Evolutionary conservation across 2,888 invertebrate genomes (phyloP).

Genomic region (Subacronicta megacephala): DNA sequence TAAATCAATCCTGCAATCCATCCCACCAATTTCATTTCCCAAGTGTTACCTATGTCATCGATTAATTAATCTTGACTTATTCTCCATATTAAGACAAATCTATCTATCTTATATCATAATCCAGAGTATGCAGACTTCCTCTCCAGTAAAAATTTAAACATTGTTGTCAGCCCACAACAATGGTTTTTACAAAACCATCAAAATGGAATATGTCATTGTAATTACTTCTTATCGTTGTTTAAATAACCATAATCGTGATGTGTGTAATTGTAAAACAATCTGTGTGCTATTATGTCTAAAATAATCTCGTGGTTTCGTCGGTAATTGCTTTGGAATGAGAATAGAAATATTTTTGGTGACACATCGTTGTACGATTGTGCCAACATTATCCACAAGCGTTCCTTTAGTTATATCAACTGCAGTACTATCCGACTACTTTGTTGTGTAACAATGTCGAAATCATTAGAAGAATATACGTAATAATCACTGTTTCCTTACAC

Average conservation of each 20-base stretch:
- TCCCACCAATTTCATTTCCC: too few species aligned
- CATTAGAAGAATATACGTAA: too few species aligned
- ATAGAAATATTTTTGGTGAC: slow-evolving; percentile 43
- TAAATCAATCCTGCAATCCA: too few species aligned
- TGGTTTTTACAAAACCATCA: slow-evolving; percentile 49
- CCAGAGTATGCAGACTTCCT: slow-evolving; percentile 7
- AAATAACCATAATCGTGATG: slow-evolving; percentile 53
- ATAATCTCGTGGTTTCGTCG: slow-evolving; percentile 46
- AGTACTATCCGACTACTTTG: too few species aligned
- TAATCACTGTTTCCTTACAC: too few species aligned
- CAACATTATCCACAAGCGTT: background rate
- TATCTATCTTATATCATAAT: background rate
- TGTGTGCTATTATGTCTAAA: slow-evolving; percentile 48
- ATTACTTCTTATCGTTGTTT: slow-evolving; percentile 59
- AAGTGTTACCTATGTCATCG: too few species aligned
- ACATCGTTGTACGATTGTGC: slow-evolving; percentile 25
- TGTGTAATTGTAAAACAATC: slow-evolving; percentile 59
- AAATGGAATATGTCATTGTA: slow-evolving; percentile 50
- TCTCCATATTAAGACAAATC: too few species aligned
- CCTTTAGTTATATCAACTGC: too few species aligned
- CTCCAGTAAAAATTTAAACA: too few species aligned
- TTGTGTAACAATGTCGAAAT: too few species aligned
- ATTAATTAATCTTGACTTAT: too few species aligned
- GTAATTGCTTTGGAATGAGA: slow-evolving; percentile 40
- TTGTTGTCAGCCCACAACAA: slow-evolving; percentile 30